Base-by-base conservation (phyloP, 2,888 invertebrate species). In the Tetranychus piercei region DNA sequence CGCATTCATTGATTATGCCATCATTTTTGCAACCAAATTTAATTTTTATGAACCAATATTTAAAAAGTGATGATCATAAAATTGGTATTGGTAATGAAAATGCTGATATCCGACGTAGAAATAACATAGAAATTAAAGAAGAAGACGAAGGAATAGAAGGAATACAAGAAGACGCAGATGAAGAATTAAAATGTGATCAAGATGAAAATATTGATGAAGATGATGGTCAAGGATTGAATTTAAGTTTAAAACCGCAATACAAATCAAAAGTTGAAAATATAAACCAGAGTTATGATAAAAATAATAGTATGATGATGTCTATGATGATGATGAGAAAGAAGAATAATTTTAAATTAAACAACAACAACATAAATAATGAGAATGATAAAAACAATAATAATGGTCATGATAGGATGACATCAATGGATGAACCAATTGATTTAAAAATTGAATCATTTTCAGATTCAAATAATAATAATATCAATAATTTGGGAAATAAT, bases 1-100 rank as follows among this genome's bases (percentile, higher is more conserved):
- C 20, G 44, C 34, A 43, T 55, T 9, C 55, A 65, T 65, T 72
- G 15, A 18, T 66, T 7, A 71, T 66, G 22, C 74, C 74, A 20
- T 74, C 74, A 43, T 74, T 74, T 44, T 20, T 74, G 43, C 74
- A 74, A 20, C 71, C 64, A 7, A 74, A 74, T 72, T 71, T 74
- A 44, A 64, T 74, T 71, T 71, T 74, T 7, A 71, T 71, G 72
- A 74, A 66, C n/a, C 55, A 71, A 22, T 71, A 74, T n/a, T 72
- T 65, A 15, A 55, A 15, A 6, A 15, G 55, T 9, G 55, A 69
- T 69, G 20, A 69, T 20, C 69, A 69, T 11, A 20, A 20, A 20
- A 8, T 23, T 66, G 20, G 20, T 66, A 8, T 23, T 66, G 20
- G 20, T 66, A 18, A 66, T 66, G 20, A 66, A 7, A 66, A 66